These are phyloP conservation scores for Xenopus laevis DNA, from an alignment of 2,113 vertebrate species.

Conservation along the genomic window DNA sequence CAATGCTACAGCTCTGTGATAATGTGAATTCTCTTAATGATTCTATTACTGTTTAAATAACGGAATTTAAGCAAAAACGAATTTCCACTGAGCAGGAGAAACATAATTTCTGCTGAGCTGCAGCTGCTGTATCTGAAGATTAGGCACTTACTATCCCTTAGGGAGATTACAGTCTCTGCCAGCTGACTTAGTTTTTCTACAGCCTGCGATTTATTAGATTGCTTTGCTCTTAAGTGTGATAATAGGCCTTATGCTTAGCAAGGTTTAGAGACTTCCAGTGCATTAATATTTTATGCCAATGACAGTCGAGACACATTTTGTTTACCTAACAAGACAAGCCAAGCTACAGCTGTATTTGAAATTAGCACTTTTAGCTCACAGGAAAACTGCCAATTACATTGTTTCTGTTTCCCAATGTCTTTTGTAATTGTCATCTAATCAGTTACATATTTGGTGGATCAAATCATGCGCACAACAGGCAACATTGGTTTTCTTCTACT, in stretches of 20 bases:
- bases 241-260: constrained; percentile 80
- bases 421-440: constrained; percentile 56
- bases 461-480: constrained; percentile 45
- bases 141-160: constrained; percentile 71
- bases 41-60: constrained; percentile 70
- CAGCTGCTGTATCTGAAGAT: constrained; percentile 72
- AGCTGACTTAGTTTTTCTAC: constrained; percentile 78
- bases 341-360: constrained; percentile 59
- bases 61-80: constrained; percentile 62
- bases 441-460: constrained; percentile 54
- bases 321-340: constrained; percentile 79
- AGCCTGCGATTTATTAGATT: constrained; percentile 77
- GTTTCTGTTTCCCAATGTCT: constrained; percentile 55
- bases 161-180: constrained; percentile 73
- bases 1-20: constrained; percentile 58
- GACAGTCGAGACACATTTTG: constrained; percentile 78
- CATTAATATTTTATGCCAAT: constrained; percentile 81
- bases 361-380: constrained; percentile 62
- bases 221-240: constrained; percentile 79
- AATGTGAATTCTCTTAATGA: constrained; percentile 60
- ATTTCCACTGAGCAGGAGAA: constrained; percentile 64
- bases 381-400: constrained; percentile 55
- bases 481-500: constrained; percentile 4
- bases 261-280: constrained; percentile 78
- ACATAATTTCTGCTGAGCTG: constrained; percentile 68